phyloP scores from a whole-genome alignment of 2,888 invertebrate species.

The Ganaspis brasiliensis region DNA sequence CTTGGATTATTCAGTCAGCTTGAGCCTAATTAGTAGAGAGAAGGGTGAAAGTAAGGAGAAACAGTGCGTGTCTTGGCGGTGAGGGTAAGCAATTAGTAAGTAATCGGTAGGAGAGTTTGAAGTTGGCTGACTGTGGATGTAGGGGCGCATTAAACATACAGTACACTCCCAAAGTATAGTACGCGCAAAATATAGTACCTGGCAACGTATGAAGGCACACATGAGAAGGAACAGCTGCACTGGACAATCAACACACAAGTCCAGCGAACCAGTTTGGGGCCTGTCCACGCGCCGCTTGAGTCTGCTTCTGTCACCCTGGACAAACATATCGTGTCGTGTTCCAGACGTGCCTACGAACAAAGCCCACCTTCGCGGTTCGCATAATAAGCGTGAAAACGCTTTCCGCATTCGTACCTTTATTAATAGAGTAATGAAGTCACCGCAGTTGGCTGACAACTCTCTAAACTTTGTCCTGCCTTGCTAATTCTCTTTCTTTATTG shows the following conservation, averaged over 20 bases:
- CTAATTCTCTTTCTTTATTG: too few relatives aligned
- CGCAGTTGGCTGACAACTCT: too few relatives aligned
- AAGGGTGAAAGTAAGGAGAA: constrained; percentile 38
- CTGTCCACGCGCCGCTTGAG: constrained; percentile 38
- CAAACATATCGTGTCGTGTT: constrained; percentile 26
- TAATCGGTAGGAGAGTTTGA: constrained; percentile 25
- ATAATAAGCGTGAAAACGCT: constrained; percentile 3
- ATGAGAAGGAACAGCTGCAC: constrained; percentile 28
- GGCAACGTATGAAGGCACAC: not conserved
- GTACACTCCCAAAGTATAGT: not conserved
- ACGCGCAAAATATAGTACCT: not conserved
- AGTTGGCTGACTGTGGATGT: constrained; percentile 6
- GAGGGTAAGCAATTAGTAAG: constrained; percentile 33
- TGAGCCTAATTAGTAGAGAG: constrained; percentile 35
- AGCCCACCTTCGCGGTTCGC: not conserved
- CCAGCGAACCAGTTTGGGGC: constrained; percentile 32
- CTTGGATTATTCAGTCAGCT: constrained; percentile 31
- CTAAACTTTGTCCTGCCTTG: too few relatives aligned
- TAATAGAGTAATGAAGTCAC: not conserved
- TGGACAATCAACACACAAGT: constrained; percentile 11
- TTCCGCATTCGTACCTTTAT: constrained; percentile 3
- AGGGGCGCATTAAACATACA: constrained; percentile 9
- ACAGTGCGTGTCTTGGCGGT: constrained; percentile 32
- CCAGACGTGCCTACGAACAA: constrained; percentile 6
- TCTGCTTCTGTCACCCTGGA: constrained; percentile 38